These are phyloP conservation scores for Thalassoma bifasciatum DNA, from an alignment of 2,113 vertebrate genomes.

Conservation along the genomic window DNA sequence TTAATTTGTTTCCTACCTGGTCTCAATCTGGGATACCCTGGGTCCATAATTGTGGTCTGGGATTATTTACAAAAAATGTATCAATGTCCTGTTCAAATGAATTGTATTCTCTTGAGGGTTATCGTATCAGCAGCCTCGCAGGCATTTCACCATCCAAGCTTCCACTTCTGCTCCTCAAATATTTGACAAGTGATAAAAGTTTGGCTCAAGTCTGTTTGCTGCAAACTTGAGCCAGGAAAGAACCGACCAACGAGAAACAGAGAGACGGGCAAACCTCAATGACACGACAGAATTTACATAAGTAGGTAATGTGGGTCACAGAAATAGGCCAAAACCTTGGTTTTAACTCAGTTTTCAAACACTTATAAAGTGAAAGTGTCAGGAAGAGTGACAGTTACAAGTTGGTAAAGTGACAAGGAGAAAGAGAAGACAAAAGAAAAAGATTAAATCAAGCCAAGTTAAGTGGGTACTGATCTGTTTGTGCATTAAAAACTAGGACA, in stretches of 20 bases:
- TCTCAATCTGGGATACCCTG: background rate
- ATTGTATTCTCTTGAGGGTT: background rate
- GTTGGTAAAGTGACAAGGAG: background rate
- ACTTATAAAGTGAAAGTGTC: background rate
- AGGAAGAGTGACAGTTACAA: conserved; percentile 26
- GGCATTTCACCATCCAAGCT: background rate
- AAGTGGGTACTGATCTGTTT: background rate
- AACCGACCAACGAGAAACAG: conserved; percentile 22
- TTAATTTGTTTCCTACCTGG: background rate
- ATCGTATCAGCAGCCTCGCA: background rate
- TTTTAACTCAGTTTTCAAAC: conserved; percentile 42
- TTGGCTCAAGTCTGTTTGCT: background rate
- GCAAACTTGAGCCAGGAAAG: conserved; percentile 22
- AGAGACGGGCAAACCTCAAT: conserved; percentile 22
- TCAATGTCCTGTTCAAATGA: background rate
- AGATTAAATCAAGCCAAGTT: conserved; percentile 15
- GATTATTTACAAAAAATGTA: background rate
- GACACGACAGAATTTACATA: conserved; percentile 36
- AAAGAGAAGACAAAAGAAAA: conserved; percentile 2
- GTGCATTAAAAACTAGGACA: too few relatives aligned
- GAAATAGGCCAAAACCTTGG: conserved; percentile 8
- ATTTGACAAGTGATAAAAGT: conserved; percentile 9
- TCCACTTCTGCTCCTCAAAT: conserved; percentile 5
- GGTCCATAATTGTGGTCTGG: background rate
- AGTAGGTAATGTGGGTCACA: conserved; percentile 34